These are phyloP conservation scores for Sesia apiformis DNA, from an alignment of 2,888 invertebrate species.

Conservation along the genomic window DNA sequence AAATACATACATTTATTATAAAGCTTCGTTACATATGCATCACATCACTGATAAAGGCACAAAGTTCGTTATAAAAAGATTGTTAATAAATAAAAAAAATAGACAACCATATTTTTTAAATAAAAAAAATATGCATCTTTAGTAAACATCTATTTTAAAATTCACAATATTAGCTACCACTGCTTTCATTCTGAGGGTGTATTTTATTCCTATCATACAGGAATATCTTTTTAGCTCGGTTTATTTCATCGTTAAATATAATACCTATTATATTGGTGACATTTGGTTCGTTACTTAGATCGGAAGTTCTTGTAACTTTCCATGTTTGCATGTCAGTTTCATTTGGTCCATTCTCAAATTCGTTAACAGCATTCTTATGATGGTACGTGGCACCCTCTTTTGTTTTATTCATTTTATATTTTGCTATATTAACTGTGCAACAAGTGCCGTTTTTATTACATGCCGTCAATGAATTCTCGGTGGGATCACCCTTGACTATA, in stretches of 20 bases:
- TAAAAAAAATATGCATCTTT: too few relatives aligned
- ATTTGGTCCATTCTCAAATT: conserved; percentile 12
- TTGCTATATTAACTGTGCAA: conserved; percentile 24
- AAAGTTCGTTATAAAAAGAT: too few relatives aligned
- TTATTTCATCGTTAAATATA: conserved; percentile 47
- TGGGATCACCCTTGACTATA: conserved; percentile 63
- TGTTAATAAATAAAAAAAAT: too few relatives aligned
- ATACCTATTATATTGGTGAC: conserved; percentile 41
- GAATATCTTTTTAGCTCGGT: conserved; percentile 45
- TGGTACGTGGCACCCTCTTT: neutral
- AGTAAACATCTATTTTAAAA: neutral
- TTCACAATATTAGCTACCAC: neutral
- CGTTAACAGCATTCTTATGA: neutral
- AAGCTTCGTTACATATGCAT: too few relatives aligned
- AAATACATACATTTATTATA: too few relatives aligned
- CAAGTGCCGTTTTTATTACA: conserved; percentile 17
- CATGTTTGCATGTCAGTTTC: conserved; percentile 6
- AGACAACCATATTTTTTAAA: too few relatives aligned
- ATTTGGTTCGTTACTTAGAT: conserved; percentile 18
- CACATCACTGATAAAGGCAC: too few relatives aligned
- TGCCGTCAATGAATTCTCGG: conserved; percentile 20
- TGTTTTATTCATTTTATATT: conserved; percentile 4
- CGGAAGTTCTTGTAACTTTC: neutral
- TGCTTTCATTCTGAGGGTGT: conserved; percentile 28
- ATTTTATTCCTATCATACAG: conserved; percentile 53